Evolutionary conservation across 2,888 invertebrate species (phyloP), one percentile per base, ranked within the genome.

Genomic region (Pediacus dermestoides): DNA sequence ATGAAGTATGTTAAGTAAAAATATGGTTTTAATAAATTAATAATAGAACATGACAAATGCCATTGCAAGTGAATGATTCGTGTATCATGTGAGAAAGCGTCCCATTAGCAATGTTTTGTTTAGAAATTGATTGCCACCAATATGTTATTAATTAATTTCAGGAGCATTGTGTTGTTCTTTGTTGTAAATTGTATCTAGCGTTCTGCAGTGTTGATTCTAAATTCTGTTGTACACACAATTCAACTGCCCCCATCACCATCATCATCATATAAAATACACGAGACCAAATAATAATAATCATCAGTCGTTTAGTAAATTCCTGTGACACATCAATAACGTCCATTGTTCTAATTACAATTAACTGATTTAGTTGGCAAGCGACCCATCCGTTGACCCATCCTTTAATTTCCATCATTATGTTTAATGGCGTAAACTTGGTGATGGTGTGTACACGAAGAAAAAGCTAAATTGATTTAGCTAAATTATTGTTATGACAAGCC

Each of bases 401-500:
- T 63, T 61, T 65, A 67, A 67, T 67, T 65, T 62, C 61, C 63
- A 63, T 65, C 63, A 61, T 66, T 64, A 63, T 59, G 60, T 60
- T 66, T 64, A 66, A 64, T 64, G 64, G 64, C 63, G 61, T 57
- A 63, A 64, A 65, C 63, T 64, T 62, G 56, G n/a, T n/a, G n/a
- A n/a, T n/a, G n/a, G n/a, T n/a, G n/a, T n/a, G n/a, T n/a, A n/a
- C n/a, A 57, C 56, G 48, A 55, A 61, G 61, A 59, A 62, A 64
- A 64, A 65, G 50, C 51, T 51, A 61, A 66, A 67, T 66, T 66
- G 67, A 67, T 67, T 67, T 65, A 61, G 64, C 60, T 67, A 64
- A 67, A 66, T 67, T 67, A 67, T 66, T 63, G 66, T 66, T 65
- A 62, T 65, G 66, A 64, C 66, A 61, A 58, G 60, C 60, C 54